phyloP scores from a whole-genome alignment of 2,888 invertebrate species.

The Leistus spinibarbis region DNA sequence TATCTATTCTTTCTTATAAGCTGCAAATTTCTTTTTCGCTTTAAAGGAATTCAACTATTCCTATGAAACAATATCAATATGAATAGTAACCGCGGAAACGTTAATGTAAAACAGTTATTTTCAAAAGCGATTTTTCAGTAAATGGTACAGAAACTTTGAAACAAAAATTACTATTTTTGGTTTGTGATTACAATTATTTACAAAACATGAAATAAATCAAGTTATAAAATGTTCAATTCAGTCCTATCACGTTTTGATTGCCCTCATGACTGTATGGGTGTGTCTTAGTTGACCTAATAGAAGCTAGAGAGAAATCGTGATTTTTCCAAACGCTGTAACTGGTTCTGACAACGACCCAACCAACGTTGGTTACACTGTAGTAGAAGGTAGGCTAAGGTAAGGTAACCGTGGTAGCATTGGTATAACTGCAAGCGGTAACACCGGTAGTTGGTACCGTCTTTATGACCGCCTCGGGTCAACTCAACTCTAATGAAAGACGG shows the following conservation, averaged over 20 bases:
- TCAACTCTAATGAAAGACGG: constrained; percentile 7
- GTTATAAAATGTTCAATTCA: neutral
- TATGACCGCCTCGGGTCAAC: constrained; percentile 3
- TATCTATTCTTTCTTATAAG: no score
- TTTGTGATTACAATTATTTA: no score
- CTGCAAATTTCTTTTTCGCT: no score
- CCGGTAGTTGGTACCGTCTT: constrained; percentile 6
- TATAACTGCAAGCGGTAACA: neutral
- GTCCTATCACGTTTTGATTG: neutral
- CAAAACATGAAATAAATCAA: neutral
- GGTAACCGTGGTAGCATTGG: neutral
- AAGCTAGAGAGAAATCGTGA: constrained; percentile 8
- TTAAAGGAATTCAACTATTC: no score
- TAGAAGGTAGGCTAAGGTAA: neutral
- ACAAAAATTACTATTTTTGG: no score
- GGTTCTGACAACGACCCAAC: constrained; percentile 1
- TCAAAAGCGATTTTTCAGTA: no score
- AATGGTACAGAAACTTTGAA: no score
- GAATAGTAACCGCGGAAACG: no score
- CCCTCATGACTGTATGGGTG: neutral
- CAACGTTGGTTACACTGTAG: neutral
- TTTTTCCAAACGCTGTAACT: neutral
- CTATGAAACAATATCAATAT: no score
- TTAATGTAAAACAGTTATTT: no score
- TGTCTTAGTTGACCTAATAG: neutral